Evolutionary conservation across 2,797 vertebrate genomes (phyloP), one percentile per base, ranked within the genome.

Genomic region (Glyptemys insculpta): DNA sequence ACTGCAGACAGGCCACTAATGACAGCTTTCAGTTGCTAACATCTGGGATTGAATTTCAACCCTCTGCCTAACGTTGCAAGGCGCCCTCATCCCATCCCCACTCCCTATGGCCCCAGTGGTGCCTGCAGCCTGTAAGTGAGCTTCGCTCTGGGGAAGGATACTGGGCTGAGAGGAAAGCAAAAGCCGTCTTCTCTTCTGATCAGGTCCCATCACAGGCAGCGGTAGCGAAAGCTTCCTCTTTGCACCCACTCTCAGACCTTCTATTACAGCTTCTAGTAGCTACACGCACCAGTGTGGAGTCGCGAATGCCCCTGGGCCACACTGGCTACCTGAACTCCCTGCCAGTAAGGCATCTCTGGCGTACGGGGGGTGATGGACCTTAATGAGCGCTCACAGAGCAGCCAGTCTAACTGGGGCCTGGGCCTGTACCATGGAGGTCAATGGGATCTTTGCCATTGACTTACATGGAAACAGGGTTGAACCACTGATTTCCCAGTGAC

Each of bases 1-100:
- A 8, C 5, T 65, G 72, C 68, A 16, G 31, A 21, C 49, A 34
- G 21, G 54, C 80, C 80, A 11, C 49, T 44, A 23, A 74, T 74
- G 23, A 44, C 41, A 14, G 25, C 41, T 44, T 44, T 44, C 72
- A 27, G 6, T 29, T 11, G 3, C 27, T 10, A 57, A 12, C 21
- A 2, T 34, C 37, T 37, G 8, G 14, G 31, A 0, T 8, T 5
- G 68, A 18, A 74, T 3, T 37, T 59, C 59, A 34, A 14, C 78
- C 41, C 16, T 0, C 62, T 14, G 49, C 52, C 86, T 49, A 49
- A 5, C 25, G 0, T 27, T 49, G 21, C 59, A 4, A 34, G 16
- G 47, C 3, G 19, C 37, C 79, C 5, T 49, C 0, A 0, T 41
- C 76, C 29, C 56, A 0, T 0, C 8, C 44, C 49, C 3, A 83